Conservation (phyloP, 2,797 vertebrate species). For the Oreochromis grahami region DNA sequence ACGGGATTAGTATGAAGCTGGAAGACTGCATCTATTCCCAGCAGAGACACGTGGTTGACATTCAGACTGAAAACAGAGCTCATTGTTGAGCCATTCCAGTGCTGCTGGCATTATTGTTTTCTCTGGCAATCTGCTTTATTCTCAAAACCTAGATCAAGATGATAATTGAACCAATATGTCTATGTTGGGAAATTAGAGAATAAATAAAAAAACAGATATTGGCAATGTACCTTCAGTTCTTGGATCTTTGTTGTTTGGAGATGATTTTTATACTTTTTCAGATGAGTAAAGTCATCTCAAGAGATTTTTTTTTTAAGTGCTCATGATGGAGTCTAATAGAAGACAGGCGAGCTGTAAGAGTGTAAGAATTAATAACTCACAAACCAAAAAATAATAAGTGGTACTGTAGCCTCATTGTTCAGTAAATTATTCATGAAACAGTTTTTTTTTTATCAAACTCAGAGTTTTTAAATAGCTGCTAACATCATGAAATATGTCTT, state of each 20-base stretch:
- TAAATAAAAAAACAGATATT: conserved; percentile 17
- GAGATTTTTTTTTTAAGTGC: not conserved
- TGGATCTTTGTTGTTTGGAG: not conserved
- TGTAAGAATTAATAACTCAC: not conserved
- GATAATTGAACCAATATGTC: conserved; percentile 34
- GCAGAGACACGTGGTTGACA: conserved; percentile 33
- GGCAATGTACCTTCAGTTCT: not conserved
- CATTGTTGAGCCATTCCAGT: conserved; percentile 34
- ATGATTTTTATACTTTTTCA: not conserved
- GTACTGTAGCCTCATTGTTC: not conserved
- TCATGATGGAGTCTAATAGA: not conserved
- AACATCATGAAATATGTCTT: not conserved
- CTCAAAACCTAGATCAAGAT: conserved; percentile 5
- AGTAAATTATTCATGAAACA: not conserved
- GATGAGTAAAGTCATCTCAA: not conserved
- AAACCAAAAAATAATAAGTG: not conserved
- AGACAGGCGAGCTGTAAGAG: not conserved
- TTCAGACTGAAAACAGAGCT: conserved; percentile 26
- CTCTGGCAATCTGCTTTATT: conserved; percentile 8
- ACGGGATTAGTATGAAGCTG: conserved; percentile 36
- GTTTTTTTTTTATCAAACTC: not conserved
- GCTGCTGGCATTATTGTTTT: conserved; percentile 21
- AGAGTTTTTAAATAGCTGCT: not conserved
- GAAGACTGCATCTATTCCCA: conserved; percentile 37
- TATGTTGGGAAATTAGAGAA: conserved; percentile 4